phyloP scores from a whole-genome alignment of 53 echinoderm and acorn worm species.

The Echinometra lucunter region DNA sequence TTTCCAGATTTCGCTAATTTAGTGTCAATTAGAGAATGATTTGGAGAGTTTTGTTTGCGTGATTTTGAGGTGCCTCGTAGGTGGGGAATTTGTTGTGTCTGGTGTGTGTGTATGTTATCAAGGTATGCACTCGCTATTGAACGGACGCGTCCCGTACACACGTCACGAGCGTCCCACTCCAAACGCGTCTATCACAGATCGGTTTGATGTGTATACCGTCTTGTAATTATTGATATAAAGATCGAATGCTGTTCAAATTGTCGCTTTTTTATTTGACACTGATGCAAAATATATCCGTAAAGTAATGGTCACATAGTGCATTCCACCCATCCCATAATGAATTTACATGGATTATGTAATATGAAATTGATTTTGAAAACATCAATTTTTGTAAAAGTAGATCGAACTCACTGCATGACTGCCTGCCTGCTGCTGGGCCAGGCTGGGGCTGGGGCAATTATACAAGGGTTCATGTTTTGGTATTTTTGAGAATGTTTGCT shows the following conservation, averaged over 20 bases:
- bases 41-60: background rate
- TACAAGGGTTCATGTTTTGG: conserved; percentile 1
- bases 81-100: background rate
- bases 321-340: background rate
- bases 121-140: background rate
- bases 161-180: conserved; percentile 8
- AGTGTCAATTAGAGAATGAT: background rate
- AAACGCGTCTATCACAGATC: background rate
- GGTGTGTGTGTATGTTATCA: background rate
- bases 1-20: background rate
- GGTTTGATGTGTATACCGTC: background rate
- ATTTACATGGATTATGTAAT: background rate
- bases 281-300: background rate
- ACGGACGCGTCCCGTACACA: conserved; percentile 25
- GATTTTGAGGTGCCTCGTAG: background rate
- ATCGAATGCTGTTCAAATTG: background rate
- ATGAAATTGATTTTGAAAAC: background rate
- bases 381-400: background rate
- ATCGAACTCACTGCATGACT: too few relatives aligned
- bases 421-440: too few relatives aligned
- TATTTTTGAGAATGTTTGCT: background rate
- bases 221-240: background rate
- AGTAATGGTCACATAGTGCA: background rate
- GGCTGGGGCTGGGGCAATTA: background rate
- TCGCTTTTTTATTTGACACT: background rate